Evolutionary conservation across 2,113 vertebrate genomes (phyloP), one percentile per base, ranked within the genome.

Genomic region (Halcyon malimbica): DNA sequence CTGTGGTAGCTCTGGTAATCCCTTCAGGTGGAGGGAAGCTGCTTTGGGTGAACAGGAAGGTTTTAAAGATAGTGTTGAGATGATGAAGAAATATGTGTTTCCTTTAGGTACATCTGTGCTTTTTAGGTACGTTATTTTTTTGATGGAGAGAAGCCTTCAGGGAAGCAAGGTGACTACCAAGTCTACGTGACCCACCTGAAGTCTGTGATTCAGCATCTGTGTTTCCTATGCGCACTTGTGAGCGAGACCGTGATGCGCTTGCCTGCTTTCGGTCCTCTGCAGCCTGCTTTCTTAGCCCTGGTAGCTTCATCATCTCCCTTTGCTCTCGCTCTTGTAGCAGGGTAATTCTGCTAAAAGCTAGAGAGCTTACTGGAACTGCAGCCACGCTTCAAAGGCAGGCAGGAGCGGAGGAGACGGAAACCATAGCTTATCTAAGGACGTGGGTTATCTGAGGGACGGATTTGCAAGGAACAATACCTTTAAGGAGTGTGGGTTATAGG

Each of bases 351-450:
- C 64, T 77, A 71, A 94, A 87, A 93, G 44, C 44, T 94, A 28
- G 77, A 88, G 94, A 95, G 65, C 8, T 96, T 73, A 44, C 83
- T 89, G 83, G 77, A 95, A 84, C 75, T 89, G 89, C 44, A 91
- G 77, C 48, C 87, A n/a, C 2, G 6, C 79, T 93, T 90, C 73
- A 75, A 89, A 83, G 75, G 80, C 18, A 1, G 31, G 64, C 41
- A 39, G 29, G 87, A 89, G 62, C 4, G 50, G 73, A 81, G 83
- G 69, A 84, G 89, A 50, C 7, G 2, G 87, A 94, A 94, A 92
- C 74, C 29, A 3, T 87, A 89, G 35, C 29, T 89, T 95, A 69
- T 46, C 77, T 81, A 59, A 89, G 87, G 73, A 91, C 87, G 83
- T 91, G 77, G 80, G 80, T 95, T 96, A 83, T 87, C 35, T 79